These are phyloP conservation scores for Bubo bubo DNA, from an alignment of 2,113 vertebrate species.

Conservation along the genomic window DNA sequence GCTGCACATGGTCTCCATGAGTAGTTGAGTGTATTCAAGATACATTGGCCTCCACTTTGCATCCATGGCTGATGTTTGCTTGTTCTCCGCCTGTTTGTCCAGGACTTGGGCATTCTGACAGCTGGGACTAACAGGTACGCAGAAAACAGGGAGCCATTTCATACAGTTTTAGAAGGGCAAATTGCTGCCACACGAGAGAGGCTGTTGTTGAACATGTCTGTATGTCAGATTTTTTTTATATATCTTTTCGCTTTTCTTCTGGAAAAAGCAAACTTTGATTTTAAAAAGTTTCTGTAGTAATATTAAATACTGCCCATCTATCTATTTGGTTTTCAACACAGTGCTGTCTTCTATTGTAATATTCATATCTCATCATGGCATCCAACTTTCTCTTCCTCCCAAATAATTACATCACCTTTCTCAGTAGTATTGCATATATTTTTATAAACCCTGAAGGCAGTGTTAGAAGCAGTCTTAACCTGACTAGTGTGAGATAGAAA, in stretches of 20 bases:
- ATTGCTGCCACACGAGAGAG: neutral
- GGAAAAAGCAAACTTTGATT: neutral
- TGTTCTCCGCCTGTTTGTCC: neutral
- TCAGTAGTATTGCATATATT: neutral
- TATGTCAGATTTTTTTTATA: neutral
- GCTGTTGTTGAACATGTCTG: neutral
- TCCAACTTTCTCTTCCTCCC: neutral
- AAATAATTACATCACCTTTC: conserved; percentile 18
- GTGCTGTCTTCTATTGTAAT: neutral
- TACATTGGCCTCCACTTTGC: neutral
- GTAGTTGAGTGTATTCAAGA: accelerated
- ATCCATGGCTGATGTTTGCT: neutral
- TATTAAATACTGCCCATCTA: neutral
- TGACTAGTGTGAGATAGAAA: neutral
- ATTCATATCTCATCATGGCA: neutral
- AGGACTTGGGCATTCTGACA: neutral
- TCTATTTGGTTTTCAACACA: neutral
- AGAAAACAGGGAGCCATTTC: neutral
- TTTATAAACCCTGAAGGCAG: conserved; percentile 16
- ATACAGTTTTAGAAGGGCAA: neutral
- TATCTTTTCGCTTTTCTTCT: neutral
- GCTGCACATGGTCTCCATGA: accelerated
- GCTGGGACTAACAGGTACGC: neutral
- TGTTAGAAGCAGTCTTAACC: neutral
- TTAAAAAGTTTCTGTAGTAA: neutral